Conservation (phyloP, 2,888 invertebrate genomes). For the Ormia ochracea region DNA sequence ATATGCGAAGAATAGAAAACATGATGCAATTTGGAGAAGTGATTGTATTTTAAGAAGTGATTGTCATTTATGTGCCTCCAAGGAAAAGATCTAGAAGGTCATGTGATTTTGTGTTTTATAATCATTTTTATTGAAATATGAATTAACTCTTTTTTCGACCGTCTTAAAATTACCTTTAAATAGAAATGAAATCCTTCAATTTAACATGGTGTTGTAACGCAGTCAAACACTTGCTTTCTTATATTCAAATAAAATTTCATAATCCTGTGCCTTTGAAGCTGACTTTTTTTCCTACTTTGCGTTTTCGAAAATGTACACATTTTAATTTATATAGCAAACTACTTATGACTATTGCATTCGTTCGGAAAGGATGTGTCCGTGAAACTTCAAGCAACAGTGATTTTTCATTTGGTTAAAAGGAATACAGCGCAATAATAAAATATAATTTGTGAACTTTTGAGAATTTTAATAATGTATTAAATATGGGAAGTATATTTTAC, state of each 20-base stretch:
- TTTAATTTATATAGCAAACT: conserved; percentile 53
- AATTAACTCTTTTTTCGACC: background rate
- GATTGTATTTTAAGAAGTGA: too few species aligned
- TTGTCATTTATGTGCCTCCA: too few species aligned
- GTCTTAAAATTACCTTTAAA: background rate
- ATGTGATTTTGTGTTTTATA: too few species aligned
- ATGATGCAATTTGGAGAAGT: too few species aligned
- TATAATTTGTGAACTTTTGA: conserved; percentile 49
- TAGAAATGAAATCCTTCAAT: background rate
- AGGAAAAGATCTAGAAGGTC: too few species aligned
- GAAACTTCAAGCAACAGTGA: background rate
- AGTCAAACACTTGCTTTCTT: background rate
- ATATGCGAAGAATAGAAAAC: too few species aligned
- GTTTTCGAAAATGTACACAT: conserved; percentile 5
- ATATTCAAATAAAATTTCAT: conserved; percentile 18
- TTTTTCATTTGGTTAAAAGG: background rate
- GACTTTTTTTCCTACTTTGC: background rate
- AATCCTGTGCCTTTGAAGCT: conserved; percentile 9
- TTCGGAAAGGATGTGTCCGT: background rate
- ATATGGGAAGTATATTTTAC: conserved; percentile 21
- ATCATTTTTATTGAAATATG: too few species aligned
- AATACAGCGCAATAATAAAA: conserved; percentile 41
- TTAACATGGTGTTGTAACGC: conserved; percentile 17
- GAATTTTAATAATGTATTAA: conserved; percentile 42
- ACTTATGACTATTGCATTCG: conserved; percentile 50